Conservation (phyloP, 2,797 vertebrate genomes). For the Cryptoprocta ferox region DNA sequence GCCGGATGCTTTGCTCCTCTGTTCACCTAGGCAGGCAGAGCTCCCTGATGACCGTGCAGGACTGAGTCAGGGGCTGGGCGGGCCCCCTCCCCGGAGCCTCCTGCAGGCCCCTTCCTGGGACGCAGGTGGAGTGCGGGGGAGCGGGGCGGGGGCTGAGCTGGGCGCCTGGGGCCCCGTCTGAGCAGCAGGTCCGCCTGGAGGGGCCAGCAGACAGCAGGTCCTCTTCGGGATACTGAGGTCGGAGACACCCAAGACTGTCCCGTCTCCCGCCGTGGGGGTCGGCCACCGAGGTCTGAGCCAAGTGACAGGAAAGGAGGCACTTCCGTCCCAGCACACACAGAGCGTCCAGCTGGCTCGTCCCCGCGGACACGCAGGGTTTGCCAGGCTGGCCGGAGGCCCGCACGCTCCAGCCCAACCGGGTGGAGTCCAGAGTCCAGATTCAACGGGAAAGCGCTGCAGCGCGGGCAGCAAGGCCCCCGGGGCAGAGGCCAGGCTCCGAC, state of each 20-base stretch:
- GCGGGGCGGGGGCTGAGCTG: not conserved
- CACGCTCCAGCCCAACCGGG: not conserved
- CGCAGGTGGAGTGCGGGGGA: not conserved
- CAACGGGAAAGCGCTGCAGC: not conserved
- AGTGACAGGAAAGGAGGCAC: not conserved
- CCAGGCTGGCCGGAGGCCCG: not conserved
- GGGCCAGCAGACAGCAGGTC: not conserved
- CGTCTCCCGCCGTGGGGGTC: not conserved
- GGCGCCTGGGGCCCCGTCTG: too few relatives aligned
- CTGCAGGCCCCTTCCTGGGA: not conserved
- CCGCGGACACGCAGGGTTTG: not conserved
- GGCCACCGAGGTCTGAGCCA: not conserved
- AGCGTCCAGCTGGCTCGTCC: not conserved
- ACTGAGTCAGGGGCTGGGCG: fast-evolving
- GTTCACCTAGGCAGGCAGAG: not conserved
- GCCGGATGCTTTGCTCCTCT: fast-evolving
- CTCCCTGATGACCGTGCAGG: not conserved
- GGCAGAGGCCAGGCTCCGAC: not conserved
- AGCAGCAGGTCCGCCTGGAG: not conserved
- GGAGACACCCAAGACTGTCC: not conserved
- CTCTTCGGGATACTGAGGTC: not conserved
- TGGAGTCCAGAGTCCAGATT: too few relatives aligned
- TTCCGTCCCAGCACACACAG: not conserved
- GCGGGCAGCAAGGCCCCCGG: not conserved
- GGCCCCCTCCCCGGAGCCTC: not conserved